phyloP scores from a whole-genome alignment of 2,113 vertebrate genomes.

The Apodemus sylvaticus region DNA sequence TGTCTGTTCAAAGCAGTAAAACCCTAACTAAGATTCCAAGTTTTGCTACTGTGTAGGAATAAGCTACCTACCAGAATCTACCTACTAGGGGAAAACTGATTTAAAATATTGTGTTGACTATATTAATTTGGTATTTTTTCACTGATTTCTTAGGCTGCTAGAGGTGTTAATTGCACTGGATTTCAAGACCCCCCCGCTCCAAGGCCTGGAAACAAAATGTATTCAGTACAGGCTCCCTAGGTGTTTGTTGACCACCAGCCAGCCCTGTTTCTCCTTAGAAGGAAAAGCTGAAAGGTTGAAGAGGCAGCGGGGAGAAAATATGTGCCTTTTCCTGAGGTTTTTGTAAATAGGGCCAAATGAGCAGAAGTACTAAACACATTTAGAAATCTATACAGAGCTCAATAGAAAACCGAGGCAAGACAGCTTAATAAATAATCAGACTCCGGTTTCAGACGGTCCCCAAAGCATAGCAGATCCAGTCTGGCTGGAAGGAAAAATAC shows the following conservation, averaged over 20 bases:
- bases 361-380: constrained; percentile 14
- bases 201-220: background rate
- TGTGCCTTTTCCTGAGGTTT: background rate
- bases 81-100: background rate
- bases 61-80: background rate
- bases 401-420: constrained; percentile 54
- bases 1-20: no score
- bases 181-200: background rate
- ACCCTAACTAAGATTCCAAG: background rate
- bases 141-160: background rate
- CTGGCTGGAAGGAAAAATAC: constrained; percentile 9
- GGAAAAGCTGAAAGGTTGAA: constrained; percentile 22
- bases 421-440: constrained; percentile 53
- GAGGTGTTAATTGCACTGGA: background rate
- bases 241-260: background rate
- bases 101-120: background rate
- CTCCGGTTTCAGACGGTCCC: constrained; percentile 45
- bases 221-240: background rate
- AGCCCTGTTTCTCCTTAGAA: background rate
- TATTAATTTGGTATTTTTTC: background rate
- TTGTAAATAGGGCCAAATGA: background rate
- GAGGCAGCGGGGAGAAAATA: background rate
- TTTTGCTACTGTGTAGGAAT: constrained; percentile 11
- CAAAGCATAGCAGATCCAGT: background rate
- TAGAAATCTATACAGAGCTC: constrained; percentile 41